Evolutionary conservation across 2,888 invertebrate genomes (phyloP).

Genomic region (Eurois occulta): DNA sequence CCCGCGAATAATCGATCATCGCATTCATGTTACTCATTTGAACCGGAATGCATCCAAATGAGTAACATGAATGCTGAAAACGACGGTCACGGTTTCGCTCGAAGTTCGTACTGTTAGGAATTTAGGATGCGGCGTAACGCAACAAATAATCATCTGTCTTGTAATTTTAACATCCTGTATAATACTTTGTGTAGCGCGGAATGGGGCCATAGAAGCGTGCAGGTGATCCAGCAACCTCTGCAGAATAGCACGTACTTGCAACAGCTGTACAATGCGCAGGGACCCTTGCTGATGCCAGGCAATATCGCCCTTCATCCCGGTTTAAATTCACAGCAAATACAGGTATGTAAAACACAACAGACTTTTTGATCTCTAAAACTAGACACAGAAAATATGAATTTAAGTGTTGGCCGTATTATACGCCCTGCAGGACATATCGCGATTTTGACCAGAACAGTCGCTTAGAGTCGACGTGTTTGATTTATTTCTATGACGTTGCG

Average conservation of each 20-base stretch:
- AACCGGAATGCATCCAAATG: neutral
- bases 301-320: constrained; percentile 94
- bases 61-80: no score
- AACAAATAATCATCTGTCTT: neutral
- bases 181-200: constrained; percentile 86
- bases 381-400: neutral
- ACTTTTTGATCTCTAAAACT: neutral
- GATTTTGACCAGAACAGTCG: neutral
- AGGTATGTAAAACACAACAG: constrained; percentile 83
- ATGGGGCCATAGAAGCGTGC: constrained; percentile 94
- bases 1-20: neutral
- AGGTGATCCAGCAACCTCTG: constrained; percentile 95
- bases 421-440: neutral
- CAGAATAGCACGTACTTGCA: constrained; percentile 94
- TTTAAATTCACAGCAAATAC: constrained; percentile 94
- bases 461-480: neutral
- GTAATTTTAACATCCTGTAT: neutral
- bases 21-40: neutral
- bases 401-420: no score
- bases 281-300: constrained; percentile 95
- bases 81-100: neutral
- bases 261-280: constrained; percentile 95
- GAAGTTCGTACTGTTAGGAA: neutral
- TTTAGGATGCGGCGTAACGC: neutral
- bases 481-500: neutral